Percentiles rank a stretch among this genome's conserved stretches.
Conservation (phyloP, 2,888 invertebrate species). For the Melanargia galathea region DNA sequence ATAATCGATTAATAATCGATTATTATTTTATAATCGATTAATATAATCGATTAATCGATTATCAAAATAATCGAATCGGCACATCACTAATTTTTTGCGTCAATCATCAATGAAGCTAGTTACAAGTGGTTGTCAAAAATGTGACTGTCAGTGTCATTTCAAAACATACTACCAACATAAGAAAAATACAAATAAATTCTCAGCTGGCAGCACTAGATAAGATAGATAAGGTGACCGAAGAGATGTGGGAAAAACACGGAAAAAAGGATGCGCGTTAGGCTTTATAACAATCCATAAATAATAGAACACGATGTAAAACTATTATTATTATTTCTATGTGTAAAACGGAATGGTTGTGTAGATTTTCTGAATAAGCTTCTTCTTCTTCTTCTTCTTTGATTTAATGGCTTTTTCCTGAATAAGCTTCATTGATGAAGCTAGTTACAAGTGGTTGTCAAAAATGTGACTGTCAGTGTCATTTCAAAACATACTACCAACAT, state of each 20-base stretch:
- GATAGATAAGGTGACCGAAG: not conserved
- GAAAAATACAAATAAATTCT: not conserved
- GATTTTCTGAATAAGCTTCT: slow-evolving; percentile 55
- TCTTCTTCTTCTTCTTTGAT: no score
- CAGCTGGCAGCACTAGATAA: no score
- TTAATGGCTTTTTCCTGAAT: no score
- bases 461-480: slow-evolving; percentile 2
- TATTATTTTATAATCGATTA: no score
- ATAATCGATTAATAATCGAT: no score
- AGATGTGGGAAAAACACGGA: not conserved
- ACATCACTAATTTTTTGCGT: no score
- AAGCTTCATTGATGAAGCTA: not conserved
- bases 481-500: not conserved
- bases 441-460: slow-evolving; percentile 2
- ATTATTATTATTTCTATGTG: no score
- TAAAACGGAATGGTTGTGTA: slow-evolving; percentile 57
- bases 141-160: slow-evolving; percentile 1
- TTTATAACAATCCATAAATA: slow-evolving; percentile 6
- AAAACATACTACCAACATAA: not conserved
- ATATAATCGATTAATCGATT: no score
- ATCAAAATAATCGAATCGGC: no score
- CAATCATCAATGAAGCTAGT: not conserved
- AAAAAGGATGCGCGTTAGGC: not conserved
- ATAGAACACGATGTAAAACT: slow-evolving; percentile 37
- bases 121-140: slow-evolving; percentile 3